Evolutionary conservation across 2,888 invertebrate species (phyloP).

Genomic region (Xestia rhomboidea): DNA sequence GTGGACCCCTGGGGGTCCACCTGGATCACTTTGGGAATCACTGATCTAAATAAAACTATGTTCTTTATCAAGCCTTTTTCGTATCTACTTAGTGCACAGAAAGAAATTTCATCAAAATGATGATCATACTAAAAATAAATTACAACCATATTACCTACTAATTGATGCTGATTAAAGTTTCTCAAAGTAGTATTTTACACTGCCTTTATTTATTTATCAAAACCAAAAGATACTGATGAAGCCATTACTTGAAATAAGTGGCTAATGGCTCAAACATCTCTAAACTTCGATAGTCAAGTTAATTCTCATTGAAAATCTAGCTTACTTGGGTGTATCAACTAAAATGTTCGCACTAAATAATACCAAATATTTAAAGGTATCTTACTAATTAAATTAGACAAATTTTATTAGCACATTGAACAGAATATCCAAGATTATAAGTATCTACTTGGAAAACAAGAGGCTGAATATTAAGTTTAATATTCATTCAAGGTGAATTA

Average conservation of each 20-base stretch:
- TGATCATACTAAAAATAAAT: not conserved
- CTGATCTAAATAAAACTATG: no score
- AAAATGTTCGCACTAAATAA: constrained; percentile 21
- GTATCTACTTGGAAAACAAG: constrained; percentile 19
- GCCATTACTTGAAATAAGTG: not conserved
- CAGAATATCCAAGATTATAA: constrained; percentile 35
- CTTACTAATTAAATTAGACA: constrained; percentile 25
- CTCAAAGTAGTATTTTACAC: no score
- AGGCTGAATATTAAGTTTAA: constrained; percentile 29
- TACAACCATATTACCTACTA: no score
- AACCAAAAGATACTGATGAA: not conserved
- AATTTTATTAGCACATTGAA: constrained; percentile 34
- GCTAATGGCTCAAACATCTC: constrained; percentile 9
- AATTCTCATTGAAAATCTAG: constrained; percentile 12
- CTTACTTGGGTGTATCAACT: not conserved
- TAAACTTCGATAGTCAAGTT: constrained; percentile 24
- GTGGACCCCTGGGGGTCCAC: no score
- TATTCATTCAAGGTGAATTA: constrained; percentile 16
- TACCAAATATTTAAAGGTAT: constrained; percentile 23
- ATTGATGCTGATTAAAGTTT: not conserved
- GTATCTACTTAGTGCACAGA: not conserved
- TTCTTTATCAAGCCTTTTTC: not conserved
- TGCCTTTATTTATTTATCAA: constrained; percentile 4
- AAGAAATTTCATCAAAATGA: not conserved
- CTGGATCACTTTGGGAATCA: no score